phyloP scores from a whole-genome alignment of 2,113 vertebrate species.

The Channa maculata region DNA sequence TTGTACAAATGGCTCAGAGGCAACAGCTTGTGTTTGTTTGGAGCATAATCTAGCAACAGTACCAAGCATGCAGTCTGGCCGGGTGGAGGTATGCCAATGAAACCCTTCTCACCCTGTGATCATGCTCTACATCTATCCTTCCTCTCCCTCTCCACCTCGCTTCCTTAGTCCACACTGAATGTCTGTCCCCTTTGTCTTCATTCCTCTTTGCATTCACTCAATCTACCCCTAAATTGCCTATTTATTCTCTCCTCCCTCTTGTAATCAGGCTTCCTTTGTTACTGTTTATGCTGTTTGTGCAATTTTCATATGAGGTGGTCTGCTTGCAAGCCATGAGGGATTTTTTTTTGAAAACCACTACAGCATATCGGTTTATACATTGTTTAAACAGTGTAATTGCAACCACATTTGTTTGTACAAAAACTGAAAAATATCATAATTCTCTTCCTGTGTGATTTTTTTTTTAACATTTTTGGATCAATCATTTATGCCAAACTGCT shows the following conservation, averaged over 20 bases:
- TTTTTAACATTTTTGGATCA: slow-evolving; percentile 6
- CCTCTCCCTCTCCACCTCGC: background rate
- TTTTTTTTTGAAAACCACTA: slow-evolving; percentile 33
- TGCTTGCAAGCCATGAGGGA: slow-evolving; percentile 40
- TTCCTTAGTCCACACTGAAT: slow-evolving; percentile 1
- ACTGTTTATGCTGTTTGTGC: slow-evolving; percentile 23
- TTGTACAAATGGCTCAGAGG: slow-evolving; percentile 37
- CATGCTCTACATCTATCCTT: background rate
- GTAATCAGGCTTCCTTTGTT: slow-evolving; percentile 14
- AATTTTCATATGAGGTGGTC: slow-evolving; percentile 55
- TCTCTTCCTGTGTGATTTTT: slow-evolving; percentile 32
- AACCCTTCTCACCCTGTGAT: slow-evolving; percentile 12
- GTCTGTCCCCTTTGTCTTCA: background rate
- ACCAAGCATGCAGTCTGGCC: slow-evolving; percentile 44
- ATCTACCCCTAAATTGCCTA: background rate
- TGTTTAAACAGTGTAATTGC: slow-evolving; percentile 62
- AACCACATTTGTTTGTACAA: slow-evolving; percentile 63
- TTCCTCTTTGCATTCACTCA: background rate
- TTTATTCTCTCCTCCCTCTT: slow-evolving; percentile 8
- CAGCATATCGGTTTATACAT: slow-evolving; percentile 42
- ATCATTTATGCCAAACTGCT: slow-evolving; percentile 3
- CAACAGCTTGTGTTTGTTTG: slow-evolving; percentile 72
- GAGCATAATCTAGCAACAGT: slow-evolving; percentile 56
- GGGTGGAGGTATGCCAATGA: slow-evolving; percentile 1
- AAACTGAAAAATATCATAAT: slow-evolving; percentile 54